A percentile compares a stretch with the other conserved stretches of the same genome.
phyloP scores from a whole-genome alignment of 2,797 vertebrate genomes.

The Molossus molossus region DNA sequence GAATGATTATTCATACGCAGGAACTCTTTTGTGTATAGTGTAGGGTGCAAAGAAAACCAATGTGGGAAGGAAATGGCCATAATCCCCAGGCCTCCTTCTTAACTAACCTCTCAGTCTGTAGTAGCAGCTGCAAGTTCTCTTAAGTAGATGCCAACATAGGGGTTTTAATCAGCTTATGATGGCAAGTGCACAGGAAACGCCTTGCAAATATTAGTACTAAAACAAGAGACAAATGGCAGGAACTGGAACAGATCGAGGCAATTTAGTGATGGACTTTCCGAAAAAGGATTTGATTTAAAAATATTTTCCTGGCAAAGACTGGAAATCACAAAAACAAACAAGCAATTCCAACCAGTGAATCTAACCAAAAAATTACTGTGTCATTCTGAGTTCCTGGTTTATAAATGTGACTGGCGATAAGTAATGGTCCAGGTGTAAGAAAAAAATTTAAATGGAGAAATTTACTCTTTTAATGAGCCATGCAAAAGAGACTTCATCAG shows the following conservation, averaged over 20 bases:
- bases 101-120: background rate
- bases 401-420: background rate
- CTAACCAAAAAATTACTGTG: background rate
- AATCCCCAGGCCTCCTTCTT: background rate
- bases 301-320: background rate
- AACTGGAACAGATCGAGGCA: slow-evolving; percentile 1
- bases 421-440: background rate
- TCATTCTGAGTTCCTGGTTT: background rate
- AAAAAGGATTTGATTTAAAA: slow-evolving; percentile 51
- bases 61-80: background rate
- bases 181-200: background rate
- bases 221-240: slow-evolving; percentile 12
- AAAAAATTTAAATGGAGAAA: slow-evolving; percentile 1
- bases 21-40: background rate
- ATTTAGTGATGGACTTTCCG: background rate
- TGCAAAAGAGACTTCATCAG: background rate
- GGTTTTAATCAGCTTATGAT: slow-evolving; percentile 51
- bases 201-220: slow-evolving; percentile 49
- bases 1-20: background rate
- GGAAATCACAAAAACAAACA: slow-evolving; percentile 16
- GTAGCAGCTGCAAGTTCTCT: slow-evolving; percentile 50
- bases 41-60: background rate
- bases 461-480: background rate
- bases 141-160: background rate
- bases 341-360: background rate